Conservation (phyloP, 2,113 vertebrate genomes). For the Xenopus laevis region DNA sequence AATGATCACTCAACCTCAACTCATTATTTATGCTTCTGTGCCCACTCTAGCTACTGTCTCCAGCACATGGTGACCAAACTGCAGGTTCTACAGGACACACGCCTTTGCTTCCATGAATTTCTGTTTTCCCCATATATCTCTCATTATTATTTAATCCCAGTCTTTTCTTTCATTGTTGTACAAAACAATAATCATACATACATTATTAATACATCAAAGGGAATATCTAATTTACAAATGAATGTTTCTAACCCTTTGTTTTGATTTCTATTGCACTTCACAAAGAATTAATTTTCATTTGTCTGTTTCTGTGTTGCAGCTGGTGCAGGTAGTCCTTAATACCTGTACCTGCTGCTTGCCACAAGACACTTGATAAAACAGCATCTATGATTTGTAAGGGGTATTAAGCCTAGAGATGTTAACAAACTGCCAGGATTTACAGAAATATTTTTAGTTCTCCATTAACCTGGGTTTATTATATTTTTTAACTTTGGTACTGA, state of each 20-base stretch:
- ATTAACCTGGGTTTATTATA: no score
- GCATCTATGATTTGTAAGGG: neutral
- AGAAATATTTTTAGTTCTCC: no score
- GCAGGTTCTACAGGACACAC: neutral
- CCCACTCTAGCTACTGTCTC: neutral
- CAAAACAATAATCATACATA: slow-evolving; percentile 59
- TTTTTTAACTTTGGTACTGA: no score
- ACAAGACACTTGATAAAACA: slow-evolving; percentile 44
- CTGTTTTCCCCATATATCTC: neutral
- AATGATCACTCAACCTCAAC: neutral
- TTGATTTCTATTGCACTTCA: slow-evolving; percentile 66
- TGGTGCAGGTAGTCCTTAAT: slow-evolving; percentile 64
- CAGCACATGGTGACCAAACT: neutral
- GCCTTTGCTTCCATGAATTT: neutral
- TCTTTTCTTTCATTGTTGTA: slow-evolving; percentile 36
- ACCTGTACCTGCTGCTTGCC: slow-evolving; percentile 58
- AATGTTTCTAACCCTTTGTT: slow-evolving; percentile 65
- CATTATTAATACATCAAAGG: slow-evolving; percentile 78
- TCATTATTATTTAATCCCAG: neutral
- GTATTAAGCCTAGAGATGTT: neutral
- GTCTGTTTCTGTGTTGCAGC: slow-evolving; percentile 67
- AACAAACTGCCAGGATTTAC: neutral
- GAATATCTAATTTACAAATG: slow-evolving; percentile 78
- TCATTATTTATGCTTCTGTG: neutral
- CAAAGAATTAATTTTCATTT: slow-evolving; percentile 1